phyloP scores from a whole-genome alignment of 2,113 vertebrate species.

The sheep (Ovis aries) region ARS-UI_Ramb_v3.0 NC_056057.1:15208501-15209000 shows the following conservation, averaged over 20 bases:
- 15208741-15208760: background rate
- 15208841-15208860: slow-evolving; percentile 22
- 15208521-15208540: background rate
- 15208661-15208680: background rate
- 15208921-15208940: slow-evolving; percentile 27
- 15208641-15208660: background rate
- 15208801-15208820: background rate
- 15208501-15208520: background rate
- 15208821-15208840: slow-evolving; percentile 29
- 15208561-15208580: slow-evolving; percentile 28
- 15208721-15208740: slow-evolving; percentile 3
- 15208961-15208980: slow-evolving; percentile 38
- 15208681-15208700: background rate
- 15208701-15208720: background rate
- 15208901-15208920: slow-evolving; percentile 31
- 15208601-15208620: background rate
- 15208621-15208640: slow-evolving; percentile 9
- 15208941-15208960: slow-evolving; percentile 42
- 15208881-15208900: slow-evolving; percentile 36
- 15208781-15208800: background rate
- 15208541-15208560: background rate
- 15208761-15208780: slow-evolving; percentile 17
- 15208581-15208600: background rate
- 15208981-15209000: slow-evolving; percentile 10
- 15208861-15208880: background rate